phyloP scores from a whole-genome alignment of 2,113 vertebrate species.

The Pagrus major region DNA sequence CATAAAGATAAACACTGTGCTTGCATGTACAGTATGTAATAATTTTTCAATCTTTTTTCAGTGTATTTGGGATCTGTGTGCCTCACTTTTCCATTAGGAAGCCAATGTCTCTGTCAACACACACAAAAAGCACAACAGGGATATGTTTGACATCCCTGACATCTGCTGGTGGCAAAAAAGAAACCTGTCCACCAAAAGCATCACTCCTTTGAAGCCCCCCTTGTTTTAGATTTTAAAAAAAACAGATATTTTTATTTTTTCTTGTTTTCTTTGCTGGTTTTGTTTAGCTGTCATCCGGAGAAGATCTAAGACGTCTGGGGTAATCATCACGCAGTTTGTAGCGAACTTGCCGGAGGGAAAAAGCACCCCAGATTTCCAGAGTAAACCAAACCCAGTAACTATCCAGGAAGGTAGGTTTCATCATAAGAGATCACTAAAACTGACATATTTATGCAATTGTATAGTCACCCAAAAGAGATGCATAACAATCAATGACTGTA shows the following conservation, averaged over 20 bases:
- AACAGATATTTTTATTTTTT: background rate
- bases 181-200: background rate
- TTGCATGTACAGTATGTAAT: too few relatives aligned
- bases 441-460: background rate
- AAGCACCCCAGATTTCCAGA: constrained; percentile 87
- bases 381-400: constrained; percentile 83
- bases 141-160: constrained; percentile 59
- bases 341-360: constrained; percentile 85
- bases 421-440: background rate
- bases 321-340: constrained; percentile 84
- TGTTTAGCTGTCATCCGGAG: constrained; percentile 73
- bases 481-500: background rate
- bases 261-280: background rate
- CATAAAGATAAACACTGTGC: background rate
- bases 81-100: background rate
- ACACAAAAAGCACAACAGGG: background rate
- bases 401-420: constrained; percentile 85
- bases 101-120: background rate
- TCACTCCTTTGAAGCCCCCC: too few relatives aligned
- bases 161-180: constrained; percentile 60
- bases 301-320: constrained; percentile 86
- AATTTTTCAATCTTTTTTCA: background rate
- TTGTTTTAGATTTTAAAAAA: background rate
- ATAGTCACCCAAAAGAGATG: background rate
- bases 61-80: background rate